Evolutionary conservation across 2,888 invertebrate genomes (phyloP), one percentile per base, ranked within the genome.

Genomic region (Acanthosoma haemorrhoidale): DNA sequence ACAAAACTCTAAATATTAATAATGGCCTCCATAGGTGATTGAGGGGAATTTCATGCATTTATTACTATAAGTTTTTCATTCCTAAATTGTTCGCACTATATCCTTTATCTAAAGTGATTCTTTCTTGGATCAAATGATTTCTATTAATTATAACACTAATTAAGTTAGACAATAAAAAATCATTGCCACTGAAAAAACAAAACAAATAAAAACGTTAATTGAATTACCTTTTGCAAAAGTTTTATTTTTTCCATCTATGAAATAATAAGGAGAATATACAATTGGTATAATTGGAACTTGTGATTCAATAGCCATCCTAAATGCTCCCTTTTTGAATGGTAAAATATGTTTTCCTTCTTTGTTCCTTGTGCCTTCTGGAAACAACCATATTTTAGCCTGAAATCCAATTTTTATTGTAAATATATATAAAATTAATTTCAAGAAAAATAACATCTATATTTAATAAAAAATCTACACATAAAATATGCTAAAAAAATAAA

Each of bases 241-340:
- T 79, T 88, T 89, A 73, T 87, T 86, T 75, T 86, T 84, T 77
- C 84, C 85, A 76, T 91, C 88, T 69, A 92, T 82, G 79, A 92
- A 92, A 78, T 87, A 86, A 80, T 94, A 96, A 71, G 91, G 90
- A 76, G 94, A 94, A 79, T 90, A 90, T 16, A 96, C 94, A 57
- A 96, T 88, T 6, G 96, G 96, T 79, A 94, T 82, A 74, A 96
- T 90, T 25, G 96, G 95, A 76, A 94, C 85, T 82, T 94, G 91
- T 29, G 90, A 88, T 78, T 89, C 87, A 76, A 96, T 89, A 63
- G 97, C 96, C 78, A 95, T 85, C 80, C 94, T 92, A 81, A 97
- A 97, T 68, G 96, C 96, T 67, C 96, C 97, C 80, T 96, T 97
- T 80, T 97, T 98, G 80, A 98, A 98, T 1, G 91, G 86, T 78